Conservation (phyloP, 2,888 invertebrate genomes). For the Venusia cambrica region DNA sequence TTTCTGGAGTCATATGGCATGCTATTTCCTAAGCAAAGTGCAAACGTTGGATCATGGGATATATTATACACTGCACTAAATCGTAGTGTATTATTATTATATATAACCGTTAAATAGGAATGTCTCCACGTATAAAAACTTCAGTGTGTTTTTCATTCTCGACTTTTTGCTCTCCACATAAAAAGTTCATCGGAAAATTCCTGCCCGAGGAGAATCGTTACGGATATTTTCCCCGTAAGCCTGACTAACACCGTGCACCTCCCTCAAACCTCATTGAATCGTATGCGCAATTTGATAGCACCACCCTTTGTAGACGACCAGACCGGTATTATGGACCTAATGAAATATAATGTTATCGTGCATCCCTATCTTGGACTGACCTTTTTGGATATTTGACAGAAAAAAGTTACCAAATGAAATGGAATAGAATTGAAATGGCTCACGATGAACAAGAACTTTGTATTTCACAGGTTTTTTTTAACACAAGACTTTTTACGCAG, state of each 20-base stretch:
- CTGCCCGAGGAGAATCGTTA: not conserved
- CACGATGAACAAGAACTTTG: constrained; percentile 7
- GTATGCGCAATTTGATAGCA: constrained; percentile 58
- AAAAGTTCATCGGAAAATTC: not conserved
- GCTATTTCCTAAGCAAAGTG: too few relatives aligned
- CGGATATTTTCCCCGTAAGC: constrained; percentile 1
- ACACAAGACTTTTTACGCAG: too few relatives aligned
- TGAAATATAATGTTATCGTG: constrained; percentile 51
- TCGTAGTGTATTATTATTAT: too few relatives aligned
- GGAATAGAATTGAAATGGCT: constrained; percentile 24
- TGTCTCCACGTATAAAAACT: too few relatives aligned
- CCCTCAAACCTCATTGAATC: constrained; percentile 54
- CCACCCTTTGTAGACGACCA: constrained; percentile 32
- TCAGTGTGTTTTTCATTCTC: too few relatives aligned
- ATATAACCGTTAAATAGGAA: too few relatives aligned
- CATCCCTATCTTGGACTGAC: constrained; percentile 38
- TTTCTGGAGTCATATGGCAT: too few relatives aligned
- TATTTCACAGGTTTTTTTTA: too few relatives aligned
- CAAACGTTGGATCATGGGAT: too few relatives aligned
- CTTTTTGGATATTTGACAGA: constrained; percentile 30
- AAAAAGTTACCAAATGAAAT: constrained; percentile 27
- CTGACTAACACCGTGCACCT: constrained; percentile 51
- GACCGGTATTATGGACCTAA: constrained; percentile 48
- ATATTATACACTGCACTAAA: too few relatives aligned
- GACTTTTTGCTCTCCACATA: not conserved